Base-by-base conservation (phyloP, 2,888 invertebrate species). In the Embidobia sp. region DNA sequence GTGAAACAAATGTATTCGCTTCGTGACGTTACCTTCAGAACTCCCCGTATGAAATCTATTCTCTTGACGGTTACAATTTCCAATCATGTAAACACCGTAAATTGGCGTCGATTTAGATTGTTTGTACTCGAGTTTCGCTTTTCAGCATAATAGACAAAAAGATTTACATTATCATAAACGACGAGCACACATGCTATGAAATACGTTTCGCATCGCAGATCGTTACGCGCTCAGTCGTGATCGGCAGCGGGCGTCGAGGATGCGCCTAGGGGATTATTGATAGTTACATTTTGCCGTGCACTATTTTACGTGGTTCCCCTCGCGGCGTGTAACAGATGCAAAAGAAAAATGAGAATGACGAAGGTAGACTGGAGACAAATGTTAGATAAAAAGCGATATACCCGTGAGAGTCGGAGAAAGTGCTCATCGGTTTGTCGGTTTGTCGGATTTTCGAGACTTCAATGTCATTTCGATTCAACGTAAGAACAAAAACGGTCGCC, bases 381-480 rank as follows among this genome's bases (percentile, higher is more conserved):
- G 66, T 53, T 66, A 46, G 66, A 51, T 42, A 72, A 67, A 59
- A 66, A 64, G 22, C 40, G 64, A 61, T 64, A 53, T 77, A 67
- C 75, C 67, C 61, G 29, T 40, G 77, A 55, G 74, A 69, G 18
- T 33, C 42, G 59, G 26, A 44, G 37, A 22, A 44, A 48, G 48
- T 61, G 42, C 48, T 40, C 67, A 42, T 33, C 57, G 27, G 27
- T 55, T 42, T 33, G 48, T 80, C 75, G 75, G 73, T 66, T 75
- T 73, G 73, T 63, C 79, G 77, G 77, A 77, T 79, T 82, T 84
- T 82, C 79, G 78, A 78, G 79, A 77, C 81, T 83, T 82, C 84
- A 83, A 84, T 84, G 84, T 81, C 82, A 79, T 80, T 82, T 82
- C 83, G 80, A 82, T 80, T 82, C 79, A 81, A 82, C 80, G 80